Base-by-base conservation (phyloP, 2,113 vertebrate species). In the Cygnus buccinator region DNA sequence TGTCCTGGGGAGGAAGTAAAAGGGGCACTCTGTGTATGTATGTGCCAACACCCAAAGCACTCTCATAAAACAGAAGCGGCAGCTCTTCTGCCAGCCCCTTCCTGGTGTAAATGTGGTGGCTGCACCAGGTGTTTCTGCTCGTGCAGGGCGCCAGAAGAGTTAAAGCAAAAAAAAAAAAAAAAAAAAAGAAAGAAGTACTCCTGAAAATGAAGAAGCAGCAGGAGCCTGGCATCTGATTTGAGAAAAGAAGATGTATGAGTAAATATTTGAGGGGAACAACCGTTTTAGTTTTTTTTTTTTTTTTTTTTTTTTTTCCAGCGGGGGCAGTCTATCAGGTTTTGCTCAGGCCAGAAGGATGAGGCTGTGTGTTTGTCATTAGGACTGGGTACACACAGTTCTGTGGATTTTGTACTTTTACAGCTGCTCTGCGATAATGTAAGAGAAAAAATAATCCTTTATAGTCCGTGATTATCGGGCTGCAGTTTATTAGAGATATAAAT, bases 361-460 rank as follows among this genome's bases (percentile, higher is more conserved):
- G 71, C 39, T 81, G 39, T 46, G 48, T 92, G 76, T 91, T 96
- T 97, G 77, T 89, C 84, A 94, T 93, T 93, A 94, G 70, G 75
- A 94, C 72, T 96, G 66, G 65, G 95, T 96, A 97, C 96, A 96
- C 78, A 93, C 0, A 1, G 94, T 86, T 94, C 97, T 90, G 87
- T 98, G 98, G 98, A 98, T 98, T 98, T 98, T 98, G 98, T 98
- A 97, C 98, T 98, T 98, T 97, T 98, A 97, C 13, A 28, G 94
- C 97, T 97, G 86, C 75, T 90, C 97, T 96, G 93, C 95, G 97
- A 98, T 98, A 97, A 98, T 71, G 71, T 87, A 96, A 97, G 96
- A 95, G 96, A 96, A 98, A 98, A 98, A 98, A 95, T 92, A 98
- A 98, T 98, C 93, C 92, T 98, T 98, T 98, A 98, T 95, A 95